phyloP scores from a whole-genome alignment of 2,888 invertebrate genomes.

The Pammene fasciana region DNA sequence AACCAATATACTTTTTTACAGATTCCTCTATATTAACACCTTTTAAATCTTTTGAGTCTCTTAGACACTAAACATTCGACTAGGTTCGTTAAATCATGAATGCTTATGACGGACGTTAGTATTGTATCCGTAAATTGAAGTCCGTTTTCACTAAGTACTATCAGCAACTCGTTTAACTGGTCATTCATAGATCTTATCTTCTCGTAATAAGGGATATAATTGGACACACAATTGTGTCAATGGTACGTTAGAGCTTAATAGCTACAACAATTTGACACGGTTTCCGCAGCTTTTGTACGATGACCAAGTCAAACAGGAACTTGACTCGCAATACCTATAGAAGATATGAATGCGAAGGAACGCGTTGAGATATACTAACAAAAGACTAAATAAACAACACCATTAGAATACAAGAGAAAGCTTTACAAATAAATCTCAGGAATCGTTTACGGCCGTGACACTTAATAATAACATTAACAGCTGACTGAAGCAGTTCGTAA shows the following conservation, averaged over 20 bases:
- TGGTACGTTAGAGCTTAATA: not conserved
- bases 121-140: conserved; percentile 23
- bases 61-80: not conserved
- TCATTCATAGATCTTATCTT: not conserved
- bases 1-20: not conserved
- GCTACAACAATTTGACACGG: conserved; percentile 23
- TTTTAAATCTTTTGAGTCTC: conserved; percentile 3
- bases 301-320: conserved; percentile 22
- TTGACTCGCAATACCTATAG: conserved; percentile 9
- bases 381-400: conserved; percentile 21
- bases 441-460: conserved; percentile 3
- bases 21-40: not conserved
- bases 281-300: conserved; percentile 25
- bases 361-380: conserved; percentile 14
- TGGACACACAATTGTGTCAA: not conserved
- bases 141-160: not conserved
- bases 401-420: conserved; percentile 18
- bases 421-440: conserved; percentile 15
- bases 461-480: not conserved
- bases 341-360: conserved; percentile 5
- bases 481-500: no score
- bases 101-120: conserved; percentile 10
- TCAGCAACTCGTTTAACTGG: not conserved
- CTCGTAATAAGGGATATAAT: not conserved
- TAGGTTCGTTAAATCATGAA: conserved; percentile 5